phyloP scores from a whole-genome alignment of 1,140 invertebrate genomes.

The Drosophila kurseongensis region DNA sequence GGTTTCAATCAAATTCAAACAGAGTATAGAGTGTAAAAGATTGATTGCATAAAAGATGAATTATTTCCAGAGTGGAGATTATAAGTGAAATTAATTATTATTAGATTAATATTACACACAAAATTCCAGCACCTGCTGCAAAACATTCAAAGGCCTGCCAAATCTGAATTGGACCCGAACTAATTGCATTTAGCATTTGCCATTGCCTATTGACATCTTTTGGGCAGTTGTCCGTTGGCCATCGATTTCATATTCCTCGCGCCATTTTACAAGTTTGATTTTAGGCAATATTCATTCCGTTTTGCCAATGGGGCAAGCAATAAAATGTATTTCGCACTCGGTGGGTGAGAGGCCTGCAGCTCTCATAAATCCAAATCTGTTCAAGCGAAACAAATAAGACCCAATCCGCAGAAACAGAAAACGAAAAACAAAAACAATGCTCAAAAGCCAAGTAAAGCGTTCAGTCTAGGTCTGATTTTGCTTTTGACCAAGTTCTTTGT shows the following conservation, averaged over 20 bases:
- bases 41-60: neutral
- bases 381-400: constrained; percentile 53
- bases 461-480: constrained; percentile 25
- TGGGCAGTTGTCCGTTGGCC: constrained; percentile 42
- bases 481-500: constrained; percentile 49
- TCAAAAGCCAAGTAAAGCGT: constrained; percentile 13
- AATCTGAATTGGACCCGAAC: constrained; percentile 75
- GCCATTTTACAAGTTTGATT: constrained; percentile 56
- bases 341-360: constrained; percentile 39
- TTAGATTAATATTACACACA: constrained; percentile 12
- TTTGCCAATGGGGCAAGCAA: constrained; percentile 46
- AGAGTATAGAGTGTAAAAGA: neutral
- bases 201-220: constrained; percentile 59
- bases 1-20: constrained; percentile 31
- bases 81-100: constrained; percentile 8
- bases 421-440: constrained; percentile 11
- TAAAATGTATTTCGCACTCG: constrained; percentile 54
- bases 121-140: constrained; percentile 54
- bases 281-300: constrained; percentile 61
- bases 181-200: constrained; percentile 70
- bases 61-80: constrained; percentile 6
- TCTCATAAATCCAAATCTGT: constrained; percentile 46
- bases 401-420: constrained; percentile 33
- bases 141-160: constrained; percentile 53
- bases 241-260: constrained; percentile 24